A percentile compares a stretch with the other conserved stretches of the same genome.
Evolutionary conservation across 37 sponge, comb jelly and placozoan species (phyloP).

Genomic region (Halichondria panicea): DNA sequence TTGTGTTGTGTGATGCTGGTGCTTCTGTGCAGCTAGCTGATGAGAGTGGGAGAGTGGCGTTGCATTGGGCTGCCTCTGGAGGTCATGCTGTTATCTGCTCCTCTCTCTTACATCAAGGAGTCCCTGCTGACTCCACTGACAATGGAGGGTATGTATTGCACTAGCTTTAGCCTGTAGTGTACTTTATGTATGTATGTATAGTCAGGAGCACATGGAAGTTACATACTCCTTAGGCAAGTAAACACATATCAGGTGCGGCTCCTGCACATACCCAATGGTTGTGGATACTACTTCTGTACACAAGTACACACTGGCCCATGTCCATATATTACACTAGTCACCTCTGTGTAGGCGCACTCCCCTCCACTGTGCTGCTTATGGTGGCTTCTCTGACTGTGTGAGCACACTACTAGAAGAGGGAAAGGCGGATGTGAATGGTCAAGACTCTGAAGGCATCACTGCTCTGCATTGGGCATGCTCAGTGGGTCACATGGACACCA

Average conservation of each 20-base stretch:
- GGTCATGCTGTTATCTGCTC: constrained; percentile 82
- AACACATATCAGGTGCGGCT: neutral
- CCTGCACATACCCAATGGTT: neutral
- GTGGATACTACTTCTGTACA: no score
- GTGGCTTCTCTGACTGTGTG: constrained; percentile 68
- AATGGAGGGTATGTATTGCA: constrained; percentile 32
- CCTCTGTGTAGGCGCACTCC: constrained; percentile 86
- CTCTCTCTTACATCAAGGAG: constrained; percentile 57
- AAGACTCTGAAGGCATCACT: constrained; percentile 81
- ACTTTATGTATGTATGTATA: constrained; percentile 3
- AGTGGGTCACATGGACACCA: constrained; percentile 55
- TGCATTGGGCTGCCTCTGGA: constrained; percentile 94
- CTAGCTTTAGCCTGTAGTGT: neutral
- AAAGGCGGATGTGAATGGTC: constrained; percentile 50
- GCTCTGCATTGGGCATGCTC: constrained; percentile 92
- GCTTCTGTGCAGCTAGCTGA: constrained; percentile 70
- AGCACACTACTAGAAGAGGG: constrained; percentile 55
- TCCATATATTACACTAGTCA: no score
- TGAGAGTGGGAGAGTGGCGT: constrained; percentile 56
- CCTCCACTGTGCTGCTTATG: constrained; percentile 85
- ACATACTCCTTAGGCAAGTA: no score
- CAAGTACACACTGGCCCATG: no score
- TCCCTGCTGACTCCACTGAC: constrained; percentile 52
- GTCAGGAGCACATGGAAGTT: neutral
- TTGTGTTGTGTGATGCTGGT: constrained; percentile 69